A percentile compares a stretch with the other conserved stretches of the same genome.
Evolutionary conservation across 2,888 invertebrate genomes (phyloP).

Genomic region (Proisotoma minuta): DNA sequence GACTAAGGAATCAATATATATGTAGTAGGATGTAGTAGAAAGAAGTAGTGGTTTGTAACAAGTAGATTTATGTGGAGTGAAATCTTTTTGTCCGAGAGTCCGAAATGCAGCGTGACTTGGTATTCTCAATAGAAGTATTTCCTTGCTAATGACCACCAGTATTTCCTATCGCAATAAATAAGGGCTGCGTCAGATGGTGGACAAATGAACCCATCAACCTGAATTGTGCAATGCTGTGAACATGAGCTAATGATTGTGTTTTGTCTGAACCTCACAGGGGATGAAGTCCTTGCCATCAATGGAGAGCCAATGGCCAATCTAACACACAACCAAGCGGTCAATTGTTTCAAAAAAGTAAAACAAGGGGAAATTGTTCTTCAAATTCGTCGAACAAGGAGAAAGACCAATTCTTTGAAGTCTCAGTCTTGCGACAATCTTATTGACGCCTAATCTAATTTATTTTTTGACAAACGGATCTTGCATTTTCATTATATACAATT

Average conservation of each 20-base stretch:
- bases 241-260: slow-evolving; percentile 13
- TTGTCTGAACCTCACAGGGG: slow-evolving; percentile 55
- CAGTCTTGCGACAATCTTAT: slow-evolving; percentile 47
- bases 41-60: too few relatives aligned
- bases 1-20: too few relatives aligned
- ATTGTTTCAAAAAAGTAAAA: slow-evolving; percentile 69
- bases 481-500: too few relatives aligned
- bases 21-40: too few relatives aligned
- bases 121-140: too few relatives aligned
- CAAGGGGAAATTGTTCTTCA: slow-evolving; percentile 70
- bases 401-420: slow-evolving; percentile 48
- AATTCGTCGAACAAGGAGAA: slow-evolving; percentile 58
- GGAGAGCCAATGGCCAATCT: slow-evolving; percentile 73
- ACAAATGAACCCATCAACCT: slow-evolving; percentile 13
- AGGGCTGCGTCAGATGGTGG: slow-evolving; percentile 4
- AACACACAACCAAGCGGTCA: slow-evolving; percentile 73
- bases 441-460: slow-evolving; percentile 35
- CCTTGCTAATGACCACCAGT: slow-evolving; percentile 11
- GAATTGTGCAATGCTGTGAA: slow-evolving; percentile 6
- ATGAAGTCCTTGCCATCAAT: slow-evolving; percentile 76
- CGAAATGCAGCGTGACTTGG: too few relatives aligned
- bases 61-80: too few relatives aligned
- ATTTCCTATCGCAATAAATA: slow-evolving; percentile 13
- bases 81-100: too few relatives aligned
- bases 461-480: too few relatives aligned